Base-by-base conservation (phyloP, 2,113 vertebrate species). In the Sturnira hondurensis region DNA sequence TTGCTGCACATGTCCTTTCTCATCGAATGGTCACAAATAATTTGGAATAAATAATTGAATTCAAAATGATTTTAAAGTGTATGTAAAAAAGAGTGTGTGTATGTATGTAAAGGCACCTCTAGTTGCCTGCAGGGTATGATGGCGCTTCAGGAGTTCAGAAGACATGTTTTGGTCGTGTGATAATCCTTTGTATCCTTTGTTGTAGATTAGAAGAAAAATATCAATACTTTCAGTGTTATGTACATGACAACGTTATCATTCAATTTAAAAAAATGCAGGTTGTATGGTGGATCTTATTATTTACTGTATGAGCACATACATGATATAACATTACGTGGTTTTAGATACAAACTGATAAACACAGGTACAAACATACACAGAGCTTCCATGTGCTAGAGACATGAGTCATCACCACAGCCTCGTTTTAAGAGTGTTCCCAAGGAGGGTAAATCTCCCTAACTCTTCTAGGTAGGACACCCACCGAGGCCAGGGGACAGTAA, bases 51-150 rank as follows among this genome's bases (percentile, higher is more conserved):
- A 97, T 74, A 93, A 65, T 89, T 97, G 38, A 86, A 97, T 96
- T 93, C 54, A 85, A 98, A 96, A 97, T 97, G 38, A 86, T 97
- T 96, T 93, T 54, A 85, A 98, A 96, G 96, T 97, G 86, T 97
- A 95, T 96, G 87, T 96, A 98, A 97, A 96, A 93, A 97, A 91
- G 68, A 91, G 86, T 71, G 50, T n/a, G n/a, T n/a, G n/a, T n/a
- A n/a, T n/a, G n/a, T n/a, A n/a, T n/a, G n/a, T n/a, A n/a, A n/a
- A n/a, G n/a, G 16, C 86, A 76, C 28, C 68, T 56, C 68, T 45
- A 86, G 38, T 73, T 78, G 65, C 19, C 67, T 43, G 16, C 31
- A 94, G 17, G 86, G 43, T 70, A 41, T 77, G 36, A 97, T 85
- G 58, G 41, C 0, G 84, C 52, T 80, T 38, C 1, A 93, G 87